Base-by-base conservation (phyloP, 1,140 invertebrate species). In the Nasonia giraulti region DNA sequence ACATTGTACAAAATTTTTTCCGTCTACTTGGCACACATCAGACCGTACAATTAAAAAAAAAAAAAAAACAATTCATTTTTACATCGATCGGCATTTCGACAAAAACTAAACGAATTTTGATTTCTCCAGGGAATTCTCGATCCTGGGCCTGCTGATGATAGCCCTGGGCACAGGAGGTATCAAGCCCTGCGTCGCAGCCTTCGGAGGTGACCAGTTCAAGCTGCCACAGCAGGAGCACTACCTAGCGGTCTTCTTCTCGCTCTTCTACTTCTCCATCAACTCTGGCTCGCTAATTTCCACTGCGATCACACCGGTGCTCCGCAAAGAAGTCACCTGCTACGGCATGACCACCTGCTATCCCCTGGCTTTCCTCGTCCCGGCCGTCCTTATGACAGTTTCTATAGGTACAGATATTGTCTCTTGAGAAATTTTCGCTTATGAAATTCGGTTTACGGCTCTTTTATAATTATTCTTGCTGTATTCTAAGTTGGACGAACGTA, bases 131-230 rank as follows among this genome's bases (percentile, higher is more conserved):
- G 93, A 92, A 84, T 94, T 97, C 50, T 96, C 96, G 2, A 94
- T 98, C 10, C 11, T 97, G n/a, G 98, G 97, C 0, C 92, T 99
- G 82, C 87, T 96, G 0, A 92, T 98, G 20, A 98, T 99, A 87
- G 97, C 97, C 3, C 82, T 98, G 17, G 98, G 98, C 1, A 98
- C 98, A 0, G 99, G 98, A 11, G 98, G 99, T 3, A 99, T 99
- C 89, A 99, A 99, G 91, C 98, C 99, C 0, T 99, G 98, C 91
- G 98, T 99, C 0, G 95, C 97, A 0, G 97, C 99, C 0, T 99
- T 99, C 92, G 99, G 99, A 27, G 99, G 98, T 0, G 99, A 99
- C 93, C 99, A 99, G 93, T 99, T 98, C 91, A 93, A 95, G 85
- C 87, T 97, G 62, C 97, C 97, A 0, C 95, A 96, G 89, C 97